Percentiles rank a stretch among this genome's conserved stretches.
phyloP scores from a whole-genome alignment of 2,797 vertebrate genomes.

The Chanos chanos region DNA sequence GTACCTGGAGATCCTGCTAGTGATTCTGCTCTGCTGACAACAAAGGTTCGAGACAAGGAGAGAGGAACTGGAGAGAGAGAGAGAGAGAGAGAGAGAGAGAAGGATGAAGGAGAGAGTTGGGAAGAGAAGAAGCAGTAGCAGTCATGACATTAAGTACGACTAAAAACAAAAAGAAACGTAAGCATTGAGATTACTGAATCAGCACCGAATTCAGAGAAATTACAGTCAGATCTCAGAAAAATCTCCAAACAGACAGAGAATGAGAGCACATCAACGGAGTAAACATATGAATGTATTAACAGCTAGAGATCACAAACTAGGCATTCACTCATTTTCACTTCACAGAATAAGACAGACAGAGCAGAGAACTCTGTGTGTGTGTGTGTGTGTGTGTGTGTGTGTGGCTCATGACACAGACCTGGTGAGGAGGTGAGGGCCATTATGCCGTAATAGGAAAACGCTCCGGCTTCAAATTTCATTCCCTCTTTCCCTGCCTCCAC shows the following conservation, averaged over 20 bases:
- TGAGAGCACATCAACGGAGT: no score
- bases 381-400: not conserved
- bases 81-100: constrained; percentile 64
- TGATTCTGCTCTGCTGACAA: constrained; percentile 87
- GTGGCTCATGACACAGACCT: constrained; percentile 63
- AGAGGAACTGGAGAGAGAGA: constrained; percentile 79
- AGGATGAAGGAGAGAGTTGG: not conserved
- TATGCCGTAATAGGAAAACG: constrained; percentile 92
- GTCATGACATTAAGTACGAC: not conserved
- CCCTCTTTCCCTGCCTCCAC: constrained; percentile 96
- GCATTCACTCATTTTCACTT: not conserved
- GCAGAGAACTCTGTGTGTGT: not conserved
- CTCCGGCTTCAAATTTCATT: constrained; percentile 92
- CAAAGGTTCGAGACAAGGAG: constrained; percentile 89
- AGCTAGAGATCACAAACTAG: not conserved
- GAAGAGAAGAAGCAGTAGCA: constrained; percentile 3
- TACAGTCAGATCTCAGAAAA: no score
- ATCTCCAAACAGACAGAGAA: no score
- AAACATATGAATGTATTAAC: no score
- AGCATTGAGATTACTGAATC: no score
- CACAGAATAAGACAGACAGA: not conserved
- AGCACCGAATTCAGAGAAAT: no score
- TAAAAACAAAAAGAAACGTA: no score
- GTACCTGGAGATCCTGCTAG: constrained; percentile 88
- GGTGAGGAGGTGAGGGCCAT: constrained; percentile 84